Percentiles rank a stretch among this genome's conserved stretches.
Conservation (phyloP, 2,797 vertebrate genomes). For the Triplophysa bombifrons region DNA sequence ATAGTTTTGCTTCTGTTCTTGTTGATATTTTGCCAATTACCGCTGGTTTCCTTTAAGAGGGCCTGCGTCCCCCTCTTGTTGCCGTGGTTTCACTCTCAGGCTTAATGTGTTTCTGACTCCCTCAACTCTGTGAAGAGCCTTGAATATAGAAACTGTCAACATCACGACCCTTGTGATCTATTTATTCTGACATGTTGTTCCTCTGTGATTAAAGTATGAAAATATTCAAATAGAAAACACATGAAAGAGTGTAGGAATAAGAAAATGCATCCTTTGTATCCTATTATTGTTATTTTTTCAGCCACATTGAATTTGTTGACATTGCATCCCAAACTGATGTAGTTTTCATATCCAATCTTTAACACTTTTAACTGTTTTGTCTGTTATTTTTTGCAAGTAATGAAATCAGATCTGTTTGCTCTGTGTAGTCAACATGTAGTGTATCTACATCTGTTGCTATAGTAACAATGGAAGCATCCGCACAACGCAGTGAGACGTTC, state of each 20-base stretch:
- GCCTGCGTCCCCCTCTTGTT: slow-evolving; percentile 25
- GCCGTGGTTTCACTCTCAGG: slow-evolving; percentile 40
- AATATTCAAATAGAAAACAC: neutral
- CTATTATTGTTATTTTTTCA: neutral
- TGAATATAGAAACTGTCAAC: slow-evolving; percentile 17
- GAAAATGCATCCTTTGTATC: neutral
- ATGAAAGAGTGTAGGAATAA: slow-evolving; percentile 12
- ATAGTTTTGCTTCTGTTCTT: slow-evolving; percentile 25
- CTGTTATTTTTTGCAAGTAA: neutral
- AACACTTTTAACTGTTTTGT: neutral
- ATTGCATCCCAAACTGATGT: neutral
- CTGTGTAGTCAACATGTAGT: neutral
- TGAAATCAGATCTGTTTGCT: neutral
- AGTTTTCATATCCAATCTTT: neutral
- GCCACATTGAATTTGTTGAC: neutral
- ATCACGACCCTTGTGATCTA: neutral
- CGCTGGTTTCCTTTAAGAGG: slow-evolving; percentile 35
- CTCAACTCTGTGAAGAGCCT: slow-evolving; percentile 23
- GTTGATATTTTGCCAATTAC: slow-evolving; percentile 37
- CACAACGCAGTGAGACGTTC: neutral
- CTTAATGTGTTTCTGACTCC: slow-evolving; percentile 27
- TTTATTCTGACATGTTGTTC: slow-evolving; percentile 9
- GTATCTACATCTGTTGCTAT: neutral
- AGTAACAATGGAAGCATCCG: neutral
- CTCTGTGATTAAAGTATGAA: slow-evolving; percentile 15